These are phyloP conservation scores for Centropus bengalensis DNA, from an alignment of 2,113 vertebrate genomes.

Conservation along the genomic window DNA sequence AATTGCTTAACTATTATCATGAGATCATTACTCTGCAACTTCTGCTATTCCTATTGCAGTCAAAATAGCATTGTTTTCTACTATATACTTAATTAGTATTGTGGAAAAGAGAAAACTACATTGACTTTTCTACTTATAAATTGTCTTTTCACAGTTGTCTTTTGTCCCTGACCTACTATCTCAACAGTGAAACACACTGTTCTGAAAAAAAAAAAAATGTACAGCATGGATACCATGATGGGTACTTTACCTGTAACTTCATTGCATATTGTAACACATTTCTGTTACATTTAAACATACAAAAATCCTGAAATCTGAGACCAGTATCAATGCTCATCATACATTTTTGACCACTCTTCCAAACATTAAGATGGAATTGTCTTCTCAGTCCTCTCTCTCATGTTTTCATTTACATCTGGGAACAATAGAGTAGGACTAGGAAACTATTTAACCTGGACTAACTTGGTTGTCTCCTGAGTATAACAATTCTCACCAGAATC, in stretches of 20 bases:
- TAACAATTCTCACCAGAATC: not conserved
- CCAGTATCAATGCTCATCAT: not conserved
- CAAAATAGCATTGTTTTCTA: not conserved
- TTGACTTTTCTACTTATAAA: too few species aligned
- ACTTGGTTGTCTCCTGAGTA: not conserved
- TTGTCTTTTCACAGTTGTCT: too few species aligned
- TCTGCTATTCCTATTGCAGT: not conserved
- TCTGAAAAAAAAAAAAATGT: not conserved
- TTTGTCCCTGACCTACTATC: not conserved
- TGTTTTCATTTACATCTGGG: not conserved
- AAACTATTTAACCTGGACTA: not conserved
- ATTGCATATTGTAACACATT: not conserved
- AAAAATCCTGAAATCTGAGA: not conserved
- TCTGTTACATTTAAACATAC: not conserved
- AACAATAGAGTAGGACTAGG: not conserved
- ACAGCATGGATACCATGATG: not conserved
- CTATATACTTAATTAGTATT: not conserved
- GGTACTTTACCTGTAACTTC: not conserved
- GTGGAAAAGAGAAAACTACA: not conserved
- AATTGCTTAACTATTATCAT: not conserved
- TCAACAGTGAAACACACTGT: not conserved
- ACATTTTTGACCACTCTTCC: not conserved
- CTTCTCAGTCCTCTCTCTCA: not conserved
- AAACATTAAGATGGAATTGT: not conserved
- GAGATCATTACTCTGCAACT: not conserved